phyloP scores from a whole-genome alignment of 2,797 vertebrate genomes.

The Percopsis omiscomaycus region DNA sequence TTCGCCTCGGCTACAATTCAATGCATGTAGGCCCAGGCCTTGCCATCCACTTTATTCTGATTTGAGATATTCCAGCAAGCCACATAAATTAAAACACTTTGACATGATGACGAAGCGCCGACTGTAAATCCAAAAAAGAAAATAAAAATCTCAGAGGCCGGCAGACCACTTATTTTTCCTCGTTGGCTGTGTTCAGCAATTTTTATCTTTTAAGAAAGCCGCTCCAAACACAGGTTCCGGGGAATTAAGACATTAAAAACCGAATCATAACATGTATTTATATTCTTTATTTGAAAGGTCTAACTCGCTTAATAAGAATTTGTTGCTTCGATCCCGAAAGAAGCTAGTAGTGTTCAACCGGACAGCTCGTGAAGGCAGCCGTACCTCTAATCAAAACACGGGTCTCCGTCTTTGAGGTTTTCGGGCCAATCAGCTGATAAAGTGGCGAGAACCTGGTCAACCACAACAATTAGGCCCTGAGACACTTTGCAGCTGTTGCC shows the following conservation, averaged over 20 bases:
- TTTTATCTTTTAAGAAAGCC: background rate
- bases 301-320: background rate
- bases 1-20: slow-evolving; percentile 51
- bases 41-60: slow-evolving; percentile 56
- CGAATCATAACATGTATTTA: slow-evolving; percentile 17
- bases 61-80: slow-evolving; percentile 48
- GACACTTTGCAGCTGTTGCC: slow-evolving; percentile 49
- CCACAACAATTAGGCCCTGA: slow-evolving; percentile 39
- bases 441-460: slow-evolving; percentile 21
- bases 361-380: slow-evolving; percentile 47
- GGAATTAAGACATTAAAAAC: slow-evolving; percentile 23
- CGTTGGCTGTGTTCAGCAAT: slow-evolving; percentile 50
- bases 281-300: background rate
- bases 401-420: slow-evolving; percentile 12
- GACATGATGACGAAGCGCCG: slow-evolving; percentile 44
- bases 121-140: slow-evolving; percentile 45
- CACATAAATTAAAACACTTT: slow-evolving; percentile 43
- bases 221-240: slow-evolving; percentile 19
- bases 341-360: slow-evolving; percentile 39
- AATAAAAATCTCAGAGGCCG: slow-evolving; percentile 48
- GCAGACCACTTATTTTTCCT: slow-evolving; percentile 62
- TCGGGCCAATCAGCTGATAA: slow-evolving; percentile 36
- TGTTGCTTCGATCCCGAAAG: slow-evolving; percentile 52
- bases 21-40: slow-evolving; percentile 54
- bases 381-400: slow-evolving; percentile 49